These are phyloP conservation scores for Lasioglossum vierecki DNA, from an alignment of 2,888 invertebrate genomes.

Conservation along the genomic window DNA sequence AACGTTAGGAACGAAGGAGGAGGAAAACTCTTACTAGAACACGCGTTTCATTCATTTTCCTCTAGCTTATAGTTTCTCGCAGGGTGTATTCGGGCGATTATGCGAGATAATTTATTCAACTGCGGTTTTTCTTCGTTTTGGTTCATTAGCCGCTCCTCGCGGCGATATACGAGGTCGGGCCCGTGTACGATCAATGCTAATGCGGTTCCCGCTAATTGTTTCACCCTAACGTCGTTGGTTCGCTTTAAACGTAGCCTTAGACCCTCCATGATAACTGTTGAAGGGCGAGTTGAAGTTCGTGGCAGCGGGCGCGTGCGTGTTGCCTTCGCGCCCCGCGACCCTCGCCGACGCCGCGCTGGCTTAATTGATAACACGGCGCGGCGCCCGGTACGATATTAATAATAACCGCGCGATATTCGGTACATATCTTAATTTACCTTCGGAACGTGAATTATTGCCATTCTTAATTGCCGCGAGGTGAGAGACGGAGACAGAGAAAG, in stretches of 20 bases:
- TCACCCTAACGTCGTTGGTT: slow-evolving; percentile 50
- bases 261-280: slow-evolving; percentile 57
- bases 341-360: neutral
- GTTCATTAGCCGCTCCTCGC: neutral
- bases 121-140: neutral
- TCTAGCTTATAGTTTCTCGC: too few relatives aligned
- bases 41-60: neutral
- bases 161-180: neutral
- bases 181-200: slow-evolving; percentile 48
- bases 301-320: slow-evolving; percentile 44
- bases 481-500: neutral
- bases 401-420: neutral
- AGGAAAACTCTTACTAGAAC: neutral
- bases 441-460: slow-evolving; percentile 8
- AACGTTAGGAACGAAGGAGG: neutral
- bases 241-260: slow-evolving; percentile 57
- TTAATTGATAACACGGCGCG: slow-evolving; percentile 55
- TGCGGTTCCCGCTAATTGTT: slow-evolving; percentile 62
- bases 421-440: slow-evolving; percentile 25
- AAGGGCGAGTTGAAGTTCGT: slow-evolving; percentile 48
- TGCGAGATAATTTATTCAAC: neutral
- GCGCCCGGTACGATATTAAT: slow-evolving; percentile 32
- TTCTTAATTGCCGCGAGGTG: slow-evolving; percentile 12
- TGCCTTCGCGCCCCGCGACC: neutral
- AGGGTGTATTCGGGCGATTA: neutral